Evolutionary conservation across 2,113 vertebrate genomes (phyloP).

Genomic region (human): DNA sequence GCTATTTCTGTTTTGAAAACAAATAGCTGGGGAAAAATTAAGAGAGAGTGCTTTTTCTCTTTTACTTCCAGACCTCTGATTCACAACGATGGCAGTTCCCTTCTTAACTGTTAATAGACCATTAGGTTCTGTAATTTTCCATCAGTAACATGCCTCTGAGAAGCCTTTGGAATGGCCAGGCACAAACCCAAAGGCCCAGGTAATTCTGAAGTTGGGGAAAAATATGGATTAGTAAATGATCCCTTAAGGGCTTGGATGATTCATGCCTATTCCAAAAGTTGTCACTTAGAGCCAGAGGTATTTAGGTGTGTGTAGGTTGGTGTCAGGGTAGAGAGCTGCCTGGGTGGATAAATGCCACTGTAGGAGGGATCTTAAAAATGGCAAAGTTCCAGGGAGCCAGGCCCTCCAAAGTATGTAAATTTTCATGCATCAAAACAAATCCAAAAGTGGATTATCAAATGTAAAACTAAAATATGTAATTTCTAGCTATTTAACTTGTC

Average conservation of each 20-base stretch:
- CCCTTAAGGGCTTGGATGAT: background rate
- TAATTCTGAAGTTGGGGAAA: background rate
- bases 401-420: fast-evolving
- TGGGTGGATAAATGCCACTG: fast-evolving
- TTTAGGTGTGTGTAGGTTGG: fast-evolving
- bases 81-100: background rate
- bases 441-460: background rate
- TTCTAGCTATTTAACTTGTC: background rate
- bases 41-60: background rate
- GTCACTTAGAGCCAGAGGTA: background rate
- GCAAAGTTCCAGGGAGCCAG: background rate
- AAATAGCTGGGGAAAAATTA: background rate
- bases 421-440: too few relatives aligned
- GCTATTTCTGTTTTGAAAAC: background rate
- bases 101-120: background rate
- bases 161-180: background rate
- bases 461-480: background rate
- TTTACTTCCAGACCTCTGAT: background rate
- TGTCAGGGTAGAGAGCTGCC: background rate
- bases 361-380: background rate
- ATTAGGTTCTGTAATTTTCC: background rate
- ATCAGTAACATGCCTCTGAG: background rate
- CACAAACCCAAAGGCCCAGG: background rate
- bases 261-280: background rate
- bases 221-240: background rate